phyloP scores from a whole-genome alignment of 2,797 vertebrate genomes.

The Stomatorhinus walkeri region DNA sequence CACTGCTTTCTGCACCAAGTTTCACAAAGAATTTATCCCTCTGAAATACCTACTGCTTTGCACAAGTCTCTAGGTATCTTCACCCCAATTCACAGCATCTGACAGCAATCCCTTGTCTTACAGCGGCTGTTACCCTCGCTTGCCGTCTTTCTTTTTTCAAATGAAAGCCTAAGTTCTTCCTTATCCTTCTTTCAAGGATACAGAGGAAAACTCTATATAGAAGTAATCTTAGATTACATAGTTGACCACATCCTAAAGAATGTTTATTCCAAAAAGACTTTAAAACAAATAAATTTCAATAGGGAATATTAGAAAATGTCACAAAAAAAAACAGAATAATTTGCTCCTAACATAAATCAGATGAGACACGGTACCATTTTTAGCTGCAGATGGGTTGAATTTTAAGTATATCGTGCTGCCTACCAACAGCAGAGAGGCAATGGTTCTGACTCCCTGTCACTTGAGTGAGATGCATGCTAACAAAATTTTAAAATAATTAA shows the following conservation, averaged over 20 bases:
- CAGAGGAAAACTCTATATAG: neutral
- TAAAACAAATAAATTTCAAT: neutral
- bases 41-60: neutral
- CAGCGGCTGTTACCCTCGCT: neutral
- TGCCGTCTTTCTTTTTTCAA: neutral
- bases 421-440: neutral
- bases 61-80: neutral
- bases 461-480: neutral
- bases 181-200: neutral
- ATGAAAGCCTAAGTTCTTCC: neutral
- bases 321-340: neutral
- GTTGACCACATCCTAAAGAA: neutral
- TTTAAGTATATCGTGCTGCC: neutral
- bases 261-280: slow-evolving; percentile 2
- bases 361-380: neutral
- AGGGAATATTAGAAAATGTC: neutral
- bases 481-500: neutral
- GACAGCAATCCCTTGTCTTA: slow-evolving; percentile 13
- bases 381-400: neutral
- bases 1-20: neutral
- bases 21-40: slow-evolving; percentile 3
- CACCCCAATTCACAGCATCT: neutral
- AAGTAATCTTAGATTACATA: neutral
- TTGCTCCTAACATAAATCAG: neutral
- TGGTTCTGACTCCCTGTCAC: neutral